A percentile compares a stretch with the other conserved stretches of the same genome.
Evolutionary conservation across 2,797 vertebrate genomes (phyloP).

Genomic region (Ceyx erithaca): DNA sequence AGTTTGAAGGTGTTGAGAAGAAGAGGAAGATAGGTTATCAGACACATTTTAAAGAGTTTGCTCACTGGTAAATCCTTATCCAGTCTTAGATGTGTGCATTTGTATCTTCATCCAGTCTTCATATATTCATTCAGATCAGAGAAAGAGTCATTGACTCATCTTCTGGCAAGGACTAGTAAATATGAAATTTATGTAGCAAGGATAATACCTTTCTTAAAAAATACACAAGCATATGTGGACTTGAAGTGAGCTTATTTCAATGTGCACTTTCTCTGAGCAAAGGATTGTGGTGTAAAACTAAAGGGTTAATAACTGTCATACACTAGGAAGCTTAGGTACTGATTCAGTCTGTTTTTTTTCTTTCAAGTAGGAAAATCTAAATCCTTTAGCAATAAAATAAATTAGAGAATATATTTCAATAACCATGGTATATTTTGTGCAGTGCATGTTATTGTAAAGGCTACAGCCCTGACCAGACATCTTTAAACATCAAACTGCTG

Average conservation of each 20-base stretch:
- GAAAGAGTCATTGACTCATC: background rate
- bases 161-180: background rate
- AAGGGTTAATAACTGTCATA: background rate
- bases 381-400: background rate
- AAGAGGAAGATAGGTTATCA: background rate
- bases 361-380: slow-evolving; percentile 18
- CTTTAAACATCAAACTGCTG: slow-evolving; percentile 39
- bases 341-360: background rate
- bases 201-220: background rate
- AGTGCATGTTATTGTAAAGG: background rate
- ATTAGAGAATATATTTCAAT: background rate
- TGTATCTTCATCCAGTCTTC: background rate
- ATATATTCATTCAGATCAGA: background rate
- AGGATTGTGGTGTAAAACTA: background rate
- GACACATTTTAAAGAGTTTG: background rate
- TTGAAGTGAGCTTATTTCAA: background rate
- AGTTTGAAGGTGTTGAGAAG: background rate
- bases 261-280: background rate
- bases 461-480: background rate
- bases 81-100: background rate
- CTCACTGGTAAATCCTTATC: background rate
- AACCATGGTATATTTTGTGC: background rate
- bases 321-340: background rate
- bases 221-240: background rate
- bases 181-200: background rate